Base-by-base conservation (phyloP, 2,113 vertebrate genomes). In the Oplegnathus fasciatus region DNA sequence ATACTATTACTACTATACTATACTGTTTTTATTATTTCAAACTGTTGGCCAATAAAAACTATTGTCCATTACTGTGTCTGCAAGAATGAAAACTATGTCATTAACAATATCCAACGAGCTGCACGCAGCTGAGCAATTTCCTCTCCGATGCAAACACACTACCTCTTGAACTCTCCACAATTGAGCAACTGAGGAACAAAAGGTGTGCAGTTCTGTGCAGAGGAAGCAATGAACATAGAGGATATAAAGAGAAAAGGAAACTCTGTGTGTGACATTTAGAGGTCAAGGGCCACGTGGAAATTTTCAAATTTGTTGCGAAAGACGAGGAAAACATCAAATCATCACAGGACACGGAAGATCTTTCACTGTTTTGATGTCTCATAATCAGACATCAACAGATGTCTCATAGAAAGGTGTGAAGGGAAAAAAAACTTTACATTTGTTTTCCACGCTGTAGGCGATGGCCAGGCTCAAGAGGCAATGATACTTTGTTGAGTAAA, bases 261-360 rank as follows among this genome's bases (percentile, higher is more conserved):
- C 1, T 62, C 20, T 71, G 52, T 26, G 30, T 48, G 37, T 92
- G 93, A 92, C 93, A 89, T 94, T 94, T 90, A 89, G 85, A 91
- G 68, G 89, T 88, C 86, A 86, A 86, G 42, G 52, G 54, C 76
- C 60, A 28, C 14, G 8, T 87, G 91, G 92, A 94, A 91, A 85
- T 48, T 26, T 75, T 22, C 11, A 8, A 57, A 10, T 58, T 64
- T 87, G 0, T 86, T 83, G 50, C 13, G 5, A 88, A 84, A 92
- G 54, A 24, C n/a, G 34, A 46, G 52, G 52, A 88, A 80, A 87
- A 78, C 34, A 50, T 80, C 62, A 75, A 67, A 83, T 87, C 70
- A 72, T 82, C 74, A 82, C 24, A 84, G 82, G 78, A 64, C 57
- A 78, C 5, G 22, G 70, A 80, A 14, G 60, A 84, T 68, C 30